Evolutionary conservation across 1,140 invertebrate genomes (phyloP), one percentile per base, ranked within the genome.

Genomic region (Listronotus bonariensis): DNA sequence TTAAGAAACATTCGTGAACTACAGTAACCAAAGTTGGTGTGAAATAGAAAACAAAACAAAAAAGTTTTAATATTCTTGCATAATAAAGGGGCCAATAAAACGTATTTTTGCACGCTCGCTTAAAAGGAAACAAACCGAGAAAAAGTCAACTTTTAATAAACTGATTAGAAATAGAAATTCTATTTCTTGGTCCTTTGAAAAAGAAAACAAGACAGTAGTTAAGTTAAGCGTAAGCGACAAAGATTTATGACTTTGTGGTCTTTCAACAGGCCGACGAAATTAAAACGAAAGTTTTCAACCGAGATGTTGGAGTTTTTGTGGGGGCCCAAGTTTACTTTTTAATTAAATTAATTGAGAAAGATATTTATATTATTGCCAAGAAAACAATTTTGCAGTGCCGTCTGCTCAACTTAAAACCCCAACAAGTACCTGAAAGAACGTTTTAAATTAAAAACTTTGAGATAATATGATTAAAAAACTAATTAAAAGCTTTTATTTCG

Each of bases 291-390:
- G 41, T 42, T 42, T 42, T 42, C 41, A 42, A n/a, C 41, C 15
- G 41, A n/a, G 12, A 42, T 17, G 41, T 42, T 42, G 15, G 12
- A 42, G 15, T n/a, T 42, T 42, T 42, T n/a, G 12, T 17, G 41
- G 12, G 41, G 41, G 41, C 41, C 41, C 12, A 42, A n/a, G 41
- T 42, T 42, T 42, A 42, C 41, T 42, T 42, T 42, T 42, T 42
- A 42, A 42, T 42, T 42, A 42, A 42, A 42, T 42, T 42, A 42
- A 42, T 42, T 42, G 41, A 17, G 41, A 42, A 42, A 42, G 41
- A 42, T 42, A 42, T 42, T 42, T 42, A 42, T 42, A 42, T 42
- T 42, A 42, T 17, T 42, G 15, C 41, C 41, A 42, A 26, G 20
- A 26, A 26, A 26, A 26, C 20, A 26, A 26, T 26, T 26, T 26